Base-by-base conservation (phyloP, 23 tunicate species). In the Halocynthia roretzi region DNA sequence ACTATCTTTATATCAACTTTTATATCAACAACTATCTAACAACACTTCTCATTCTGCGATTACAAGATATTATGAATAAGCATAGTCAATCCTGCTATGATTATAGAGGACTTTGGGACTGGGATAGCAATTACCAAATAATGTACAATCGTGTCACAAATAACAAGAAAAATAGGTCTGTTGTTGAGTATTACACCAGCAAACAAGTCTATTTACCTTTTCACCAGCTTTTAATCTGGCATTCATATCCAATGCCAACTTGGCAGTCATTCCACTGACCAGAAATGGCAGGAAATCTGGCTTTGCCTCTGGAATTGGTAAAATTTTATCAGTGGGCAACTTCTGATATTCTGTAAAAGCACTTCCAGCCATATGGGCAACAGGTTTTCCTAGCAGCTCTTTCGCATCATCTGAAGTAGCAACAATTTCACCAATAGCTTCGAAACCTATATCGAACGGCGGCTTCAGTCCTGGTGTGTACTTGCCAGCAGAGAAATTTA, bases 231-330 rank as follows among this genome's bases (percentile, higher is more conserved):
- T 92, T 22, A 92, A 61, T 31, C 74, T 11, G 7, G 85, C 98
- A 52, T 74, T 56, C 71, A 69, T 75, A 10, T 85, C 63, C 6
- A 89, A 64, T 11, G 99, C 96, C 10, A 96, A 68, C 22, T 80
- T 80, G 8, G 99, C 99, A 52, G 99, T 96, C 77, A 96, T 78
- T 23, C 99, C 99, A 72, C 96, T 89, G 50, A 96, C 96, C 10
- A 89, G 48, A 44, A 90, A 75, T 12, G 99, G 96, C 20, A 96
- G 54, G 61, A 85, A 96, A 5, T 75, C 83, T 22, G 96, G 93
- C 8, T 89, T 58, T 9, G 76, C 65, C 5, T 48, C 23, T 6
- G 86, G 85, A 19, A 96, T 66, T 7, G 80, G 83, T 40, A 89
- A 82, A 61, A 89, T 17, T 23, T 54, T 77, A 54, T 40, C 14